phyloP scores from a whole-genome alignment of 2,113 vertebrate genomes.

The Laterallus jamaicensis region DNA sequence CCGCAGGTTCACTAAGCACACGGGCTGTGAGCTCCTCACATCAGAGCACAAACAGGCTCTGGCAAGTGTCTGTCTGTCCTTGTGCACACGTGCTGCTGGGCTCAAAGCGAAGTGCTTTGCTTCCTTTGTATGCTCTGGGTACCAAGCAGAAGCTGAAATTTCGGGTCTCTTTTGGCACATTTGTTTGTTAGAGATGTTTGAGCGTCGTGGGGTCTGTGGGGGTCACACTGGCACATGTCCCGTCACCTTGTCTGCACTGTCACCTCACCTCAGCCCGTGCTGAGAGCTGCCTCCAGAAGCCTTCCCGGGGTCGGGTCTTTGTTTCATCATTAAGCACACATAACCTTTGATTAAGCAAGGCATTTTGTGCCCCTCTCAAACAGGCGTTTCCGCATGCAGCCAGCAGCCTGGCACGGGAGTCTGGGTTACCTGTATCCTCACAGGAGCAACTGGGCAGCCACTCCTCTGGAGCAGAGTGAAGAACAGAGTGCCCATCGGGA shows the following conservation, averaged over 20 bases:
- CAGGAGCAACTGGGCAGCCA: neutral
- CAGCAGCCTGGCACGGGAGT: neutral
- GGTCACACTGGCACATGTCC: neutral
- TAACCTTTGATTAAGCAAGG: neutral
- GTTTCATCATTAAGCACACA: neutral
- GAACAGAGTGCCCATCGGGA: neutral
- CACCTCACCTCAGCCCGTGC: neutral
- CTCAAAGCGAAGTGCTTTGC: neutral
- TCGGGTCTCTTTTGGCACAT: neutral
- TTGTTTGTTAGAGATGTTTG: neutral
- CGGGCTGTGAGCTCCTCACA: neutral
- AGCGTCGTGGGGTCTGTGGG: fast-evolving
- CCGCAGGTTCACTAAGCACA: neutral
- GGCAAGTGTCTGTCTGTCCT: neutral
- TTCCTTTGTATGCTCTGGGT: neutral
- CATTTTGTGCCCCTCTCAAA: neutral
- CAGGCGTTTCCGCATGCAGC: neutral
- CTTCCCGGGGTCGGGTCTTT: neutral
- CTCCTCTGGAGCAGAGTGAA: neutral
- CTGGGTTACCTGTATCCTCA: neutral
- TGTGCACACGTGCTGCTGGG: neutral
- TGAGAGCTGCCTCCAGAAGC: neutral
- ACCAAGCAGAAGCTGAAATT: neutral
- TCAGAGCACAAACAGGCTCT: neutral
- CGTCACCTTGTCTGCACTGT: neutral